These are phyloP conservation scores for Stenotaenia linearis DNA, from an alignment of 2,888 invertebrate genomes.

Conservation along the genomic window DNA sequence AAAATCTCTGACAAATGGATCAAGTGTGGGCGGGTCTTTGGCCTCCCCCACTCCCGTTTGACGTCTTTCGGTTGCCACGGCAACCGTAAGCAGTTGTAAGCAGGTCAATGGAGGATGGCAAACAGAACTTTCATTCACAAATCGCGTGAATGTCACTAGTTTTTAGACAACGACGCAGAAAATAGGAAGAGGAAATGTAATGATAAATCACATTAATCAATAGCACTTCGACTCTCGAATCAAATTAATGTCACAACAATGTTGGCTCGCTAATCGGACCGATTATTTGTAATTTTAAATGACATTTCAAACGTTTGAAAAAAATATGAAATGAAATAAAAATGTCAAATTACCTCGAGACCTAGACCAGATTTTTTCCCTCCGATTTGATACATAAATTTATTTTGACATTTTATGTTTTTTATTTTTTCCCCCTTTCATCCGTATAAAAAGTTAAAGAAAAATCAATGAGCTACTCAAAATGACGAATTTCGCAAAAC, in stretches of 20 bases:
- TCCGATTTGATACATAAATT: background rate
- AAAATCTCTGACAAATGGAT: conserved; percentile 10
- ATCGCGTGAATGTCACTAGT: background rate
- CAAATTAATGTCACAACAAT: background rate
- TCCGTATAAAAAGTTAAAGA: background rate
- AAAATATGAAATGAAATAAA: background rate
- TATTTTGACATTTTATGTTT: background rate
- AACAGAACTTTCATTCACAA: conserved; percentile 1
- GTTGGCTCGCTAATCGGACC: background rate
- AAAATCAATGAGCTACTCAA: background rate
- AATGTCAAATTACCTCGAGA: background rate
- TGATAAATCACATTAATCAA: background rate
- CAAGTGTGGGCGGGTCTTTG: background rate
- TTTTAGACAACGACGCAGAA: background rate
- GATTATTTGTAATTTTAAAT: background rate
- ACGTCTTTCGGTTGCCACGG: background rate
- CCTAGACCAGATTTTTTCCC: background rate
- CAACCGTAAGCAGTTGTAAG: background rate
- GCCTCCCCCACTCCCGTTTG: background rate
- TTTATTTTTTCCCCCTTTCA: background rate
- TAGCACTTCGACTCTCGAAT: background rate
- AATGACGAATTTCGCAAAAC: background rate
- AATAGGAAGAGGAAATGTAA: background rate
- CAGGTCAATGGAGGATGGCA: conserved; percentile 2
- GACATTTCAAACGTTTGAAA: background rate